These are phyloP conservation scores for Gephyroberyx darwinii DNA, from an alignment of 2,797 vertebrate genomes.

Conservation along the genomic window DNA sequence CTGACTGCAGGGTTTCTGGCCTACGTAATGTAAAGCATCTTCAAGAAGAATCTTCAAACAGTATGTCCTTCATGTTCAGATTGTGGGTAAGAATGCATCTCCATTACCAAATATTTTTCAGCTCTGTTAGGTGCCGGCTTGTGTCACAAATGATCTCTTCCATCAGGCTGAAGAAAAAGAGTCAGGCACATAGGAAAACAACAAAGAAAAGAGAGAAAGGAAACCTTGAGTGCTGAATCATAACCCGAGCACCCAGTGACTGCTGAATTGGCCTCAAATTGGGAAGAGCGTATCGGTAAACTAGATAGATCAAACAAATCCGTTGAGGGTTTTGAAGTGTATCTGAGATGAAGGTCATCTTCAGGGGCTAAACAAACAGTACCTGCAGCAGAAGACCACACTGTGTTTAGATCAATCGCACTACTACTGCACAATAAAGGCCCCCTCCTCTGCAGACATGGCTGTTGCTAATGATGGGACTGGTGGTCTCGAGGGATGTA, in stretches of 20 bases:
- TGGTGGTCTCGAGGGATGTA: constrained; percentile 2
- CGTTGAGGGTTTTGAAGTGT: constrained; percentile 28
- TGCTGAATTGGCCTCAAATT: constrained; percentile 23
- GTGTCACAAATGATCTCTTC: not conserved
- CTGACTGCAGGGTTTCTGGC: not conserved
- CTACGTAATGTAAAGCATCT: not conserved
- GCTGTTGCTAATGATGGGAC: not conserved
- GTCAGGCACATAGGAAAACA: constrained; percentile 6
- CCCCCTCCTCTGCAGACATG: not conserved
- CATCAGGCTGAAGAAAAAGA: not conserved
- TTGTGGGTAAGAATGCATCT: not conserved
- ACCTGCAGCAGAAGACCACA: constrained; percentile 3
- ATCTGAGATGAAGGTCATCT: constrained; percentile 16
- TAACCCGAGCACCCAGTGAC: not conserved
- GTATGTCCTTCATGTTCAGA: not conserved
- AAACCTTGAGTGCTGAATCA: constrained; percentile 24
- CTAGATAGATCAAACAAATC: constrained; percentile 37
- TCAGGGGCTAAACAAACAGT: constrained; percentile 21
- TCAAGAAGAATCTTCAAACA: constrained; percentile 1
- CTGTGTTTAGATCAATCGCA: not conserved
- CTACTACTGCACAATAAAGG: not conserved
- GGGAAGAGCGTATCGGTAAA: constrained; percentile 24
- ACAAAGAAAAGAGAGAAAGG: constrained; percentile 10
- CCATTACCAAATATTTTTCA: not conserved
- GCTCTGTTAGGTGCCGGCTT: not conserved